A percentile compares a stretch with the other conserved stretches of the same genome.
These are phyloP conservation scores for Volucella inflata DNA, from an alignment of 2,888 invertebrate genomes.

Conservation along the genomic window DNA sequence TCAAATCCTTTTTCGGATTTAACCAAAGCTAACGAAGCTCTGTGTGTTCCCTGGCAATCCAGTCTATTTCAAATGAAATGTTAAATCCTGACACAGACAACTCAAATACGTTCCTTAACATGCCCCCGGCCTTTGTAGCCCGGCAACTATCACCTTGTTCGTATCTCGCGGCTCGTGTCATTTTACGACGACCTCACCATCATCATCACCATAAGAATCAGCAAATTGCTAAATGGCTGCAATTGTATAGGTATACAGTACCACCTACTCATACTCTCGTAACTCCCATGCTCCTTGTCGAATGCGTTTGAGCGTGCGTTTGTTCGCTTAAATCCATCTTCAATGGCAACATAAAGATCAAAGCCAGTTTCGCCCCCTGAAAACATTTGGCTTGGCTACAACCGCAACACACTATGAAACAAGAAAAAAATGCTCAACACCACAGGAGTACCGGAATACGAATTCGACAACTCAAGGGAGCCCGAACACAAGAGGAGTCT, in stretches of 20 bases:
- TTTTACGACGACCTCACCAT: slow-evolving; percentile 46
- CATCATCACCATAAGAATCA: slow-evolving; percentile 26
- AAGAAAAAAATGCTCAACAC: slow-evolving; percentile 45
- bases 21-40: background rate
- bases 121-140: background rate
- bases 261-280: slow-evolving; percentile 15
- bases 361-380: slow-evolving; percentile 28
- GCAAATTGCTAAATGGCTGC: slow-evolving; percentile 50
- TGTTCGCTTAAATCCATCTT: too few relatives aligned
- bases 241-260: slow-evolving; percentile 10
- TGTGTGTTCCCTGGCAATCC: slow-evolving; percentile 9
- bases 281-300: background rate
- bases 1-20: too few relatives aligned
- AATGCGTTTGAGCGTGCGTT: too few relatives aligned
- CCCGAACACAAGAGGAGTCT: slow-evolving; percentile 4
- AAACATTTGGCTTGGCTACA: slow-evolving; percentile 6
- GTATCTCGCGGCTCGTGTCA: slow-evolving; percentile 10
- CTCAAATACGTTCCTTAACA: background rate
- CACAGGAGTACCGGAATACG: background rate
- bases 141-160: background rate
- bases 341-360: slow-evolving; percentile 41
- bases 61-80: slow-evolving; percentile 26
- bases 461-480: background rate
- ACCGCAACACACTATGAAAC: slow-evolving; percentile 21
- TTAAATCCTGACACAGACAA: slow-evolving; percentile 26